These are phyloP conservation scores for Myzus persicae DNA, from an alignment of 1,140 invertebrate genomes.

Conservation along the genomic window DNA sequence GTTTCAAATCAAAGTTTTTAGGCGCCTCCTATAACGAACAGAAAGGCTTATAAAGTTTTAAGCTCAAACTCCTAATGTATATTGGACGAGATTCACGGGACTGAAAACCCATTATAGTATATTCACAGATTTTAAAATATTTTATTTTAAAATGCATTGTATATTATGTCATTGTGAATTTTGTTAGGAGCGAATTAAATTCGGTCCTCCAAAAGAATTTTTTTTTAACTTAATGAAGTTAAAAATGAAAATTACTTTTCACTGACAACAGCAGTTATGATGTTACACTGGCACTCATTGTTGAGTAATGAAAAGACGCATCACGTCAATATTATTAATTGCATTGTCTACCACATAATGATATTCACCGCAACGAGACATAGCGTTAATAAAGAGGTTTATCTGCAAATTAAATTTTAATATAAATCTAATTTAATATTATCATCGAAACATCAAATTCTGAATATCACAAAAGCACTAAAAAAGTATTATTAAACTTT, in stretches of 20 bases:
- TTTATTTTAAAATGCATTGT: not conserved
- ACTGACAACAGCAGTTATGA: not conserved
- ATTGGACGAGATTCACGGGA: constrained; percentile 3
- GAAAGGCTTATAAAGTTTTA: constrained; percentile 37
- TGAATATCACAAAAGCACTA: not conserved
- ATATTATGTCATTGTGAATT: not conserved
- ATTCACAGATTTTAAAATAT: not conserved
- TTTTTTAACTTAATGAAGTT: not conserved
- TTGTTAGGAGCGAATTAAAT: not conserved
- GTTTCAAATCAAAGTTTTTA: constrained; percentile 40
- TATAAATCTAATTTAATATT: not conserved
- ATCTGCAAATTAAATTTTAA: not conserved
- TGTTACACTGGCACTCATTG: not conserved
- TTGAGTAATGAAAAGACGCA: not conserved
- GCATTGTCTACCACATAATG: not conserved
- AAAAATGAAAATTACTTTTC: not conserved
- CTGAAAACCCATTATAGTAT: constrained; percentile 12
- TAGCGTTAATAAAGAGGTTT: not conserved
- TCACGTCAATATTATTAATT: not conserved
- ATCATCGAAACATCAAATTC: not conserved
- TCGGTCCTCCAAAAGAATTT: not conserved
- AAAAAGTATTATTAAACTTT: too few species aligned
- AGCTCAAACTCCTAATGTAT: constrained; percentile 23
- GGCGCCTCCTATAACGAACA: not conserved
- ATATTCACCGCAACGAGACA: not conserved